Evolutionary conservation across 2,797 vertebrate species (phyloP).

Genomic region (Synaphobranchus kaupii): DNA sequence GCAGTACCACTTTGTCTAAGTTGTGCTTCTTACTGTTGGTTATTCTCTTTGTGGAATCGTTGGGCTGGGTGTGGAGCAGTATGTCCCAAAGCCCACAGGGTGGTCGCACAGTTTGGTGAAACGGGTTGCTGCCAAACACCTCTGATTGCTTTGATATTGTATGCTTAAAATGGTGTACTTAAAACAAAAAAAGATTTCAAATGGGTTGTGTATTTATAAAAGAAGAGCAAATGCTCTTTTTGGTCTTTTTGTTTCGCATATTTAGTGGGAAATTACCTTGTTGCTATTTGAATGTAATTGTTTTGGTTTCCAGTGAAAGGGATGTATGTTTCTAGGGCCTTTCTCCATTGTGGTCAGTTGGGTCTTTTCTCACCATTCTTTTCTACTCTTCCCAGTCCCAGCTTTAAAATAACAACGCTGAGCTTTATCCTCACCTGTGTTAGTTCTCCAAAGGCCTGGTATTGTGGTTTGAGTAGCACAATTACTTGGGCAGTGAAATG

Average conservation of each 20-base stretch:
- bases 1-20: not conserved
- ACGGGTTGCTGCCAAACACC: too few species aligned
- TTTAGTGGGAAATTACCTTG: not conserved
- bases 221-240: not conserved
- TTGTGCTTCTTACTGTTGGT: not conserved
- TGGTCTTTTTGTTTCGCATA: not conserved
- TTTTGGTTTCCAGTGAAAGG: not conserved
- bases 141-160: too few species aligned
- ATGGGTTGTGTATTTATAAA: not conserved
- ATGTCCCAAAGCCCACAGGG: not conserved
- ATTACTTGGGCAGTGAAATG: not conserved
- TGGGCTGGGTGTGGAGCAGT: not conserved
- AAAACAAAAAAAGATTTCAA: not conserved
- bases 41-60: not conserved
- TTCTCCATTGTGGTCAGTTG: not conserved
- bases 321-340: not conserved
- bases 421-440: not conserved
- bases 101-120: not conserved
- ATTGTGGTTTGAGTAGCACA: not conserved
- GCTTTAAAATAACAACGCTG: not conserved
- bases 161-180: not conserved
- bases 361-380: not conserved
- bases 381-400: not conserved
- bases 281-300: not conserved
- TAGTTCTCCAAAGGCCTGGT: not conserved